Evolutionary conservation across 2,797 vertebrate genomes (phyloP).

Genomic region (Serranus cabrilla): DNA sequence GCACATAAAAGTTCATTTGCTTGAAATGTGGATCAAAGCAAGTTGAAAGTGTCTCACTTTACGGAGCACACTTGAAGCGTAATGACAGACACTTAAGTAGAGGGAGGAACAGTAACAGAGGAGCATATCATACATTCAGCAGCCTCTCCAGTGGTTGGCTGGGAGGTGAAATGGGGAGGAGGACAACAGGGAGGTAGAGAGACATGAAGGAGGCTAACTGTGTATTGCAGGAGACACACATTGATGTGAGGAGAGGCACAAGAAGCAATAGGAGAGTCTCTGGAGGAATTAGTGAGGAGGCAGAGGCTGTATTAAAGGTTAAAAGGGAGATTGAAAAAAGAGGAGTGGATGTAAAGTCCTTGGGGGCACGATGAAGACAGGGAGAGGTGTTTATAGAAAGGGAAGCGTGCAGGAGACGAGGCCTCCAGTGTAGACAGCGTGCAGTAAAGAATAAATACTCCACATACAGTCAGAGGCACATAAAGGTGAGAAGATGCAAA

Average conservation of each 20-base stretch:
- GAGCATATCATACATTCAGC: constrained; percentile 28
- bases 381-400: constrained; percentile 32
- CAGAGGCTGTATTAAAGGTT: constrained; percentile 31
- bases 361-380: constrained; percentile 4
- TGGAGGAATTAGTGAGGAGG: constrained; percentile 2
- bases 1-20: constrained; percentile 14
- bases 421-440: constrained; percentile 17
- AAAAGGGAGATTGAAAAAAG: constrained; percentile 19
- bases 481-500: constrained; percentile 37
- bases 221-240: constrained; percentile 10
- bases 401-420: constrained; percentile 6
- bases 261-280: constrained; percentile 10
- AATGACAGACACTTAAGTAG: constrained; percentile 36
- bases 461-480: constrained; percentile 4
- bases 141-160: constrained; percentile 22
- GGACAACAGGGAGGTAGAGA: constrained; percentile 16
- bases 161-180: constrained; percentile 19
- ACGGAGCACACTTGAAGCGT: constrained; percentile 29
- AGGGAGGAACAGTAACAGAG: constrained; percentile 13
- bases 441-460: background rate
- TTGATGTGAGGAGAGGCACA: constrained; percentile 24
- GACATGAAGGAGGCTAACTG: constrained; percentile 32
- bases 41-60: constrained; percentile 15
- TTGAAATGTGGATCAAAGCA: constrained; percentile 41
- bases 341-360: constrained; percentile 26